phyloP scores from a whole-genome alignment of 2,888 invertebrate species.

The Patella depressa region DNA sequence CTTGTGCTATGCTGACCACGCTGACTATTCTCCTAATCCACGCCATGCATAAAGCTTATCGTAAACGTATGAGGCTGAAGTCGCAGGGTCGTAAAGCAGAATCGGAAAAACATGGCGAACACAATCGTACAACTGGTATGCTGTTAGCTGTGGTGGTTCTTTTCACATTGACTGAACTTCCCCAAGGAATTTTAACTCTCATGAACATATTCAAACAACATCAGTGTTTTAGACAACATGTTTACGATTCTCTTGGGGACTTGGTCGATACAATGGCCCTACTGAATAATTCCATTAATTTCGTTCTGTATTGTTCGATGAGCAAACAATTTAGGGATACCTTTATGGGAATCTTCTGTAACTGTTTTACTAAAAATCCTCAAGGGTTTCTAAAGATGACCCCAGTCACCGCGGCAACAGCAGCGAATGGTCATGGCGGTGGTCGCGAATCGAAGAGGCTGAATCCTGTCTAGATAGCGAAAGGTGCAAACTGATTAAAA shows the following conservation, averaged over 20 bases:
- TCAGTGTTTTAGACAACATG: conserved; percentile 75
- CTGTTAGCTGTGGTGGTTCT: conserved; percentile 87
- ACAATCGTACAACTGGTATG: conserved; percentile 89
- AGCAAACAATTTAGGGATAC: conserved; percentile 87
- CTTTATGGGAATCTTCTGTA: conserved; percentile 76
- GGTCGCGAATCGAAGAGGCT: no score
- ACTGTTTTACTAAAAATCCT: conserved; percentile 51
- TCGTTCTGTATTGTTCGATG: conserved; percentile 94
- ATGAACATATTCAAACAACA: conserved; percentile 82
- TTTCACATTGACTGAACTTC: conserved; percentile 90
- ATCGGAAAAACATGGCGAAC: conserved; percentile 67
- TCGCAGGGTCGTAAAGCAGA: conserved; percentile 67
- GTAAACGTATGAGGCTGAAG: conserved; percentile 61
- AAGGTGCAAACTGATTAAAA: no score
- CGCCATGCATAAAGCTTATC: conserved; percentile 70
- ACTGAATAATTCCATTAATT: conserved; percentile 92
- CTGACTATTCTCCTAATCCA: conserved; percentile 71
- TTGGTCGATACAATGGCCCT: conserved; percentile 91
- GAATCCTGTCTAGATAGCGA: no score
- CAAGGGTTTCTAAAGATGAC: conserved; percentile 64
- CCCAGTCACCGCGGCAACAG: conserved; percentile 42
- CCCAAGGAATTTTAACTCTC: conserved; percentile 82
- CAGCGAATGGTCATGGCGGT: no score
- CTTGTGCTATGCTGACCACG: conserved; percentile 88
- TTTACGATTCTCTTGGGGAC: conserved; percentile 79